Base-by-base conservation (phyloP, 2,797 vertebrate genomes). In the Spondyliosoma cantharus region DNA sequence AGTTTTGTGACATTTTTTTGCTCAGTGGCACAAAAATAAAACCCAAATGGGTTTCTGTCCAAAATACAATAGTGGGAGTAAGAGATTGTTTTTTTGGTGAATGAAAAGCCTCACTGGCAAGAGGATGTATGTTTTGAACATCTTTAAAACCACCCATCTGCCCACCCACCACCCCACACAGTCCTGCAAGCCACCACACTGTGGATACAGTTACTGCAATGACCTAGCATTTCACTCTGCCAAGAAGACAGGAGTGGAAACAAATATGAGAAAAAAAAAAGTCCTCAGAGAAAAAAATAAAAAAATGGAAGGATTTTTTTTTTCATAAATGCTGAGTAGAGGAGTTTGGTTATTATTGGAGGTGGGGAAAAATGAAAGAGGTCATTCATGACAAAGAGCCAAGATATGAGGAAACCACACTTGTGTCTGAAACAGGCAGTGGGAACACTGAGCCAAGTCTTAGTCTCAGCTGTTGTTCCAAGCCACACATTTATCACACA, bases 331-430 rank as follows among this genome's bases (percentile, higher is more conserved):
- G 91, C 94, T 94, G 94, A 95, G 93, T 91, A 83, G 88, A 89
- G 85, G 80, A 93, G 89, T 94, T 92, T 88, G 83, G 92, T 93
- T 94, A 93, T 95, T 94, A 93, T 93, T 93, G 91, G 91, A 92
- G 82, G 87, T 87, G 80, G 86, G 86, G 81, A 89, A 93, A 94
- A 93, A 94, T 86, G 84, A 93, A 94, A 95, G 92, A 93, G 92
- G 93, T 95, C 92, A 95, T 93, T 95, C 85, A 93, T 93, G 93
- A 92, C 85, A 90, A 91, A 78, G 84, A 90, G 95, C 95, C 94
- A 95, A 95, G 91, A 91, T 92, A 94, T 94, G 92, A 95, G 94
- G 93, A 95, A 95, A 95, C 91, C 92, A 91, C 90, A 91, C 93
- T 93, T 92, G 90, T 92, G 93, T 93, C 93, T 95, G 90, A 90